Evolutionary conservation across 2,888 invertebrate genomes (phyloP).

Genomic region (Sisyra nigra): DNA sequence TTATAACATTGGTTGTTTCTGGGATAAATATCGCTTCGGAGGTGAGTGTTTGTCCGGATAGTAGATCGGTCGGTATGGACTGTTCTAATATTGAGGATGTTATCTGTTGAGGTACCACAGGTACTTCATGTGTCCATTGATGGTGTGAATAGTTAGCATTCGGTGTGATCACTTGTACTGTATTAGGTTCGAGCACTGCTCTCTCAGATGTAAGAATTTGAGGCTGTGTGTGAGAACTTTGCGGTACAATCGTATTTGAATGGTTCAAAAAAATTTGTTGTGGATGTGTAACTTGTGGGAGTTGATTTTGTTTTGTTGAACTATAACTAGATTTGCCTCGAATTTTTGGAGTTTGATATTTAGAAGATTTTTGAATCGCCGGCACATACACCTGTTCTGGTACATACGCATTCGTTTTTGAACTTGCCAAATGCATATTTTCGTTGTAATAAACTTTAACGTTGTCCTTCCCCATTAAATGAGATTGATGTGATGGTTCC

Average conservation of each 20-base stretch:
- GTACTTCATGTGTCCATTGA: neutral
- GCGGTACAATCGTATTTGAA: neutral
- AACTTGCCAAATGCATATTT: neutral
- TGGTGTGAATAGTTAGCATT: neutral
- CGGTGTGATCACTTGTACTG: slow-evolving; percentile 3
- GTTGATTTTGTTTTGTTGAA: neutral
- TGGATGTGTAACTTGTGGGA: neutral
- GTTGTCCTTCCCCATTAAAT: neutral
- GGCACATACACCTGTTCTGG: neutral
- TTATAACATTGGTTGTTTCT: neutral
- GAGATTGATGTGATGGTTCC: slow-evolving; percentile 1
- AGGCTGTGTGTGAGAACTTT: neutral
- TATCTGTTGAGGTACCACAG: neutral
- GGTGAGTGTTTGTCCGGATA: neutral
- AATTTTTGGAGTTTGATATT: slow-evolving; percentile 4
- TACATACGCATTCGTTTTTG: neutral
- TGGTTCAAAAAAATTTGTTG: neutral
- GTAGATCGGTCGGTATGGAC: neutral
- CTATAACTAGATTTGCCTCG: slow-evolving; percentile 2
- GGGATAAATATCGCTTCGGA: slow-evolving; percentile 3
- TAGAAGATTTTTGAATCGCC: too few species aligned
- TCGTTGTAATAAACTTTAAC: neutral
- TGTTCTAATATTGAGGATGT: neutral
- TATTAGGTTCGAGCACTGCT: neutral
- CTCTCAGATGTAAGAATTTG: neutral